A percentile compares a stretch with the other conserved stretches of the same genome.
These are phyloP conservation scores for Haemorhous mexicanus DNA, from an alignment of 2,113 vertebrate genomes.

Conservation along the genomic window DNA sequence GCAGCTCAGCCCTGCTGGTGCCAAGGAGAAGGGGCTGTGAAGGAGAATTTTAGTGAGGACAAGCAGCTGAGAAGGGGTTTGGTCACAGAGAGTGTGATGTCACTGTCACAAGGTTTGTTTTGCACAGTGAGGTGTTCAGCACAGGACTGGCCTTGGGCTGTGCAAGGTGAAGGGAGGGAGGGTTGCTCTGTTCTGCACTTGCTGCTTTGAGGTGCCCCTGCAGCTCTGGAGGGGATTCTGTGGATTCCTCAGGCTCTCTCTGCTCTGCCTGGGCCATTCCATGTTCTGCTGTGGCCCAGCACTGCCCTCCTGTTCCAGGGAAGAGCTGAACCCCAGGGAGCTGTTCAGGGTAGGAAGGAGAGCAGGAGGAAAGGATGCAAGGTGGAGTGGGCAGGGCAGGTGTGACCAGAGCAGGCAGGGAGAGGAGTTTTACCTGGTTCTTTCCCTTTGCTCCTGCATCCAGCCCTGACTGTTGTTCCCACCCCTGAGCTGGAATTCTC, in stretches of 20 bases:
- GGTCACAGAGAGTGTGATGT: background rate
- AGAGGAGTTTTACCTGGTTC: background rate
- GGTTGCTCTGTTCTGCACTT: background rate
- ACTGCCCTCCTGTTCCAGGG: background rate
- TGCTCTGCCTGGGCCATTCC: background rate
- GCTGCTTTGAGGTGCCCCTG: background rate
- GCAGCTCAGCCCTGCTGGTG: no score
- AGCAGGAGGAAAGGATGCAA: rapidly evolving
- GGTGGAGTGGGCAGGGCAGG: background rate
- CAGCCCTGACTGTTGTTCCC: background rate
- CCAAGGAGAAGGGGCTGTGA: background rate
- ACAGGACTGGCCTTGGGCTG: background rate
- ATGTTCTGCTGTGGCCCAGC: background rate
- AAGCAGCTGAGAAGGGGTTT: background rate
- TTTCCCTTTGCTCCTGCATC: background rate
- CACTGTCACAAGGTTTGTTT: background rate
- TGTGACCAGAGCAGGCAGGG: background rate
- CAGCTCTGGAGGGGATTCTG: background rate
- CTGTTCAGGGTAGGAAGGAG: background rate
- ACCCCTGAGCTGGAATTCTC: background rate
- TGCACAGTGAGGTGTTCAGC: background rate
- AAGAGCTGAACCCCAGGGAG: background rate
- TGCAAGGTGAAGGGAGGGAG: background rate
- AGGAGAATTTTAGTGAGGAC: background rate
- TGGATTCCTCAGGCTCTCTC: background rate